Evolutionary conservation across 2,797 vertebrate species (phyloP), one percentile per base, ranked within the genome.

Genomic region (Typhlichthys subterraneus): DNA sequence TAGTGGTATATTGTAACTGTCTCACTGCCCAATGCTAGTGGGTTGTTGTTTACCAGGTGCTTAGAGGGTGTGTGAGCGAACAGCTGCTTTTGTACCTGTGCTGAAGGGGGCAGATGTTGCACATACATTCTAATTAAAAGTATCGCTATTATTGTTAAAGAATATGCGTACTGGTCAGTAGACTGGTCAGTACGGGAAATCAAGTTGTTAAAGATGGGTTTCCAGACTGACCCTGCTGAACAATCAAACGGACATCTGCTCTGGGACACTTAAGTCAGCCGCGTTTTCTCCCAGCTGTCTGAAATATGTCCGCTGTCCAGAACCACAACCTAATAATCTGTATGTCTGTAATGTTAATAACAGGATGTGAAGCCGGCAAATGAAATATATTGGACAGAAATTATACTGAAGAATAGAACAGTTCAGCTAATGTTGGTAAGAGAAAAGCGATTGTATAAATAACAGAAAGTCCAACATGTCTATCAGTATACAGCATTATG

Each of bases 221-320:
- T 45, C 10, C 59, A 57, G 46, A 1, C 10, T 9, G 12, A 42
- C 9, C 52, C 15, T 33, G 33, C 45, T 47, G 54, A 14, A 45
- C 33, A 33, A 33, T 9, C 8, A 6, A 52, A 49, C 0, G 54
- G 72, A 77, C 12, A 53, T 80, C 38, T 84, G 82, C 61, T 38
- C 53, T 2, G 67, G 56, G 29, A 12, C 0, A 4, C 48, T 72
- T 6, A 76, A 76, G 31, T 53, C 12, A 38, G 57, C 57, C 67
- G 69, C 73, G 63, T 49, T 69, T 2, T 73, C 70, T 33, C 69
- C 77, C 73, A 82, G 72, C 70, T 79, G 73, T 84, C 67, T 75
- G 29, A 9, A 79, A 71, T 70, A 66, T 79, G 13, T 10, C 59
- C 5, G 2, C 0, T 10, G 12, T 77, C 4, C 67, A 42, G 29